Evolutionary conservation across 2,113 vertebrate genomes (phyloP), one percentile per base, ranked within the genome.

Genomic region (Atlantisia rogersi): DNA sequence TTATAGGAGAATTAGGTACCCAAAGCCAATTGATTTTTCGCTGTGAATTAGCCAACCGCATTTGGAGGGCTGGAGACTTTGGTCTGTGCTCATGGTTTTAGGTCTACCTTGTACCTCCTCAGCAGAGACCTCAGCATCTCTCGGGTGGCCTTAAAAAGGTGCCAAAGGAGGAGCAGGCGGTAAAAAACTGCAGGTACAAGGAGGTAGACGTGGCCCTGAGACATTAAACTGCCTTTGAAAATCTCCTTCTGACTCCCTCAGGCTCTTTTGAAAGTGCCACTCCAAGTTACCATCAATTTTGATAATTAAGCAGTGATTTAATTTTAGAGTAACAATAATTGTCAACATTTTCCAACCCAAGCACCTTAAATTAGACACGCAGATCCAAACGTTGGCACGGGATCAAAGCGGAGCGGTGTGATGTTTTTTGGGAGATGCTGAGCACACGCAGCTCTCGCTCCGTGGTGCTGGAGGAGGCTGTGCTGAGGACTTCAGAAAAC

Each of bases 311-410:
- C 93, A 20, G 83, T 25, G 94, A 87, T 96, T 97, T 97, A 97
- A 96, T 95, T 95, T 95, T 64, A 91, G 93, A 95, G 95, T 86
- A 97, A 89, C 94, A 96, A 92, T 95, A 97, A 96, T 92, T 94
- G 94, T 95, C 94, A 91, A 95, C 95, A 42, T 97, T 96, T 95
- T 96, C 94, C 93, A 96, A 48, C 60, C 86, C 92, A 56, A 89
- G 95, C 80, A 90, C 96, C 96, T 94, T 81, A 83, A 95, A 94
- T 81, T 52, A 96, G 96, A 42, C 93, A 31, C 35, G 20, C 93
- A 81, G 86, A 56, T 74, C 90, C 20, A 14, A 4, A 12, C 4
- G 63, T 1, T 93, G 93, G 94, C 95, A 46, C 10, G 1, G 56
- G 87, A 95, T 96, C 93, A 96, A 96, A 96, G 95, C 70, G 11